Base-by-base conservation (phyloP, 2,797 vertebrate species). In the Aotus griseimembra region DNA sequence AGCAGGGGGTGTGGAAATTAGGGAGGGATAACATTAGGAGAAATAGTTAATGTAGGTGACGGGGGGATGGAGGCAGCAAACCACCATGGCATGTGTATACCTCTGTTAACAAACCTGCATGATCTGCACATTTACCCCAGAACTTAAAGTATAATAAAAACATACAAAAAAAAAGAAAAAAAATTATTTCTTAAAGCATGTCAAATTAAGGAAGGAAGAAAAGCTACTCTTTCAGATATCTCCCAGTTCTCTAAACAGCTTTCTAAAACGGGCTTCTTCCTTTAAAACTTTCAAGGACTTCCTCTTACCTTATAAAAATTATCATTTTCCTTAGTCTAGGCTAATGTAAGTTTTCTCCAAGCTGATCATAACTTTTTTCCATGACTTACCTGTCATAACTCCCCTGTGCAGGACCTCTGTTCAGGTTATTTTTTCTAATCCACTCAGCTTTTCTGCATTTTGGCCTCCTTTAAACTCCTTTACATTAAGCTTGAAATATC, bases 311-410 rank as follows among this genome's bases (percentile, higher is more conserved):
- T n/a, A 11, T 19, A 24, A 52, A 50, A 50, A 26, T 9, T 0
- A 17, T 41, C 20, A 57, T 0, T 11, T 24, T 41, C 39, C 24
- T 10, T 30, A 19, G 39, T 4, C 41, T n/a, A 22, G 2, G 22
- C 48, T 46, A 13, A 1, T 8, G 9, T n/a, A 4, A 41, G n/a
- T 7, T 19, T 67, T 52, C 14, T 52, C 41, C 2, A 4, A 17
- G 36, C 12, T 2, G 33, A 5, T 28, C 8, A 1, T 14, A 20
- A 1, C 55, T 39, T 12, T 52, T 7, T 58, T n/a, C 20, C 19
- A 3, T 17, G 20, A n/a, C 30, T 81, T 50, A 9, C 9, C 44
- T 86, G 58, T 44, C n/a, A 4, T 20, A 4, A 19, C 24, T 70
- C 28, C 46, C 26, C 33, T 28, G 0, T 6, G 0, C 10, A 41